Base-by-base conservation (phyloP, 2,113 vertebrate species). In the Pyxicephalus adspersus region DNA sequence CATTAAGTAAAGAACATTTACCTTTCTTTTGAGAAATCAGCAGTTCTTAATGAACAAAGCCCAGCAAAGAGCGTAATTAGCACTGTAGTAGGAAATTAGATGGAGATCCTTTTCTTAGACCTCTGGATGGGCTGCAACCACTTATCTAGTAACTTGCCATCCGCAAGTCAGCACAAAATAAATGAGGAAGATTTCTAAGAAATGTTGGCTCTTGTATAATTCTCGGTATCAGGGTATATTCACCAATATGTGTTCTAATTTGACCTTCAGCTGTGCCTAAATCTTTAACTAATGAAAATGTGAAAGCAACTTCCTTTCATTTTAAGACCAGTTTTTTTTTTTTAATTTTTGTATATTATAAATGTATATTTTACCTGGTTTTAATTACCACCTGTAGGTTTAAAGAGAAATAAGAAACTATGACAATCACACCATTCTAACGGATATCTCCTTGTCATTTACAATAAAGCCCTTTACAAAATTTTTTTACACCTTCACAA, bases 1-100 rank as follows among this genome's bases (percentile, higher is more conserved):
- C 52, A 54, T n/a, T 23, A 31, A 45, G n/a, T n/a, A 60, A 74
- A 83, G 34, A 77, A 20, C 60, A 85, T 72, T 15, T 76, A 87
- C 74, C 84, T 84, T 87, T 87, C 80, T 83, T 88, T 63, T 84
- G 72, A 86, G 85, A 84, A 28, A 26, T 66, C 76, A 72, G 74
- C 76, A 55, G 70, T 85, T 72, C 76, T 83, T 86, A 77, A 80
- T 5, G 77, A 83, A 38, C 23, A 83, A 73, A 38, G 64, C 64
- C 84, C 66, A 73, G 61, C 38, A 83, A 81, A 19, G 52, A 45
- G 86, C 83, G 71, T 85, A 55, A 84, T 76, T 82, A 83, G 74
- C 64, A 83, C 77, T 29, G 58, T 1, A 0, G 22, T 9, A 63
- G 7, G 11, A 57, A 65, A 64, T 1, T 28, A 66, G 55, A 54